Conservation (phyloP, 2,888 invertebrate genomes). For the Drosophila dives region DNA sequence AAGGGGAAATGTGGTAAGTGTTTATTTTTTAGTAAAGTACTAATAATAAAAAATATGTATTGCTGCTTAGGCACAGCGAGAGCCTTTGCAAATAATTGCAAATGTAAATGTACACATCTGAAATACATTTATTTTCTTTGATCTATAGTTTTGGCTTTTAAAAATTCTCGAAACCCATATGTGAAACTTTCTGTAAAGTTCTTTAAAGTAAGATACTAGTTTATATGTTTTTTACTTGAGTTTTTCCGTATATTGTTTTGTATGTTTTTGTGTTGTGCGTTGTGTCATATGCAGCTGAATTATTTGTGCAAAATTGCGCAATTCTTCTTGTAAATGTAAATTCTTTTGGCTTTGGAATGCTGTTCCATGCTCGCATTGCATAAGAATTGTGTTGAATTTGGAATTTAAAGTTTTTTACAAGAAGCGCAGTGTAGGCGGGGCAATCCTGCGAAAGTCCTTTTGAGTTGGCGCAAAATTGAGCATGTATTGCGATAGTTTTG, state of each 20-base stretch:
- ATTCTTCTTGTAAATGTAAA: conserved; percentile 59
- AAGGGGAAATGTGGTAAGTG: not conserved
- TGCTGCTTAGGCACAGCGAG: not conserved
- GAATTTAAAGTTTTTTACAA: conserved; percentile 61
- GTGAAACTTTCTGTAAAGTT: conserved; percentile 15
- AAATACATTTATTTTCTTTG: not conserved
- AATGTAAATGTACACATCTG: not conserved
- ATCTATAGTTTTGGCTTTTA: not conserved
- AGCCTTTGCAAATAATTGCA: not conserved
- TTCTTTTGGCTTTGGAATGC: conserved; percentile 56
- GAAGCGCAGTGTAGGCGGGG: conserved; percentile 10
- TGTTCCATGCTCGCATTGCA: conserved; percentile 26
- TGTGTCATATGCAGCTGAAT: conserved; percentile 47
- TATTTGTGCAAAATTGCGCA: conserved; percentile 53
- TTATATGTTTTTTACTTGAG: conserved; percentile 13
- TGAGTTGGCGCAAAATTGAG: conserved; percentile 48
- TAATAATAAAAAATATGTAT: not conserved
- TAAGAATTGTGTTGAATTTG: conserved; percentile 63
- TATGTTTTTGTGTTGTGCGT: conserved; percentile 15
- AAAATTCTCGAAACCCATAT: conserved; percentile 16
- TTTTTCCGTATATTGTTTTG: not conserved
- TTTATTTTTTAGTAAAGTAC: not conserved
- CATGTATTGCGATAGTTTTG: conserved; percentile 50
- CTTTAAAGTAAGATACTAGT: not conserved
- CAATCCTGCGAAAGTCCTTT: conserved; percentile 31